Percentiles rank a stretch among this genome's conserved stretches.
Evolutionary conservation across 2,113 vertebrate genomes (phyloP).

Genomic region (Panthera tigris): DNA sequence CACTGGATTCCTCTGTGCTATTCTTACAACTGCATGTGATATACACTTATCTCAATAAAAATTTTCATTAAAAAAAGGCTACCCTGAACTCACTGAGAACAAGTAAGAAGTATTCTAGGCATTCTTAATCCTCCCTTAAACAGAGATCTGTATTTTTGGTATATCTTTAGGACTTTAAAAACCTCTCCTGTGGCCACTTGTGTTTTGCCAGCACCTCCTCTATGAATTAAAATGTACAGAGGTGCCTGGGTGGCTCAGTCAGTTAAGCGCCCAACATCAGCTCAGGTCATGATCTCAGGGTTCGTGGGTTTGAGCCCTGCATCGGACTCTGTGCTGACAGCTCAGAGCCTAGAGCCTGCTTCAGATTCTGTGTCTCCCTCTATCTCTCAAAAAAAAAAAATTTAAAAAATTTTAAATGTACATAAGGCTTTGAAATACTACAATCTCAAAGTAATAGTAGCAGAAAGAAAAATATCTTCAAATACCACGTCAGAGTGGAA

Average conservation of each 20-base stretch:
- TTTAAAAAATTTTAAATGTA: background rate
- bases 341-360: too few relatives aligned
- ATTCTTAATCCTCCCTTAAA: slow-evolving; percentile 26
- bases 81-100: background rate
- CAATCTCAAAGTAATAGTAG: background rate
- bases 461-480: slow-evolving; percentile 52
- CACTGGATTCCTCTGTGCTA: background rate
- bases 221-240: slow-evolving; percentile 33
- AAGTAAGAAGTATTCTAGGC: background rate
- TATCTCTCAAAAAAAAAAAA: too few relatives aligned
- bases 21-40: background rate
- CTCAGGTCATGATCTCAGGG: too few relatives aligned
- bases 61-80: background rate
- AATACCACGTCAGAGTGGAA: slow-evolving; percentile 35
- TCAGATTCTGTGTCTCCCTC: too few relatives aligned
- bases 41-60: background rate
- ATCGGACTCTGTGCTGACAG: too few relatives aligned
- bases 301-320: too few relatives aligned
- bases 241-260: too few relatives aligned
- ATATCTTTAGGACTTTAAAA: slow-evolving; percentile 21
- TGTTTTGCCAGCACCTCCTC: slow-evolving; percentile 31
- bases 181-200: background rate
- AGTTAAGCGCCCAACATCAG: too few relatives aligned
- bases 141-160: background rate
- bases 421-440: slow-evolving; percentile 38